These are phyloP conservation scores for Diaprepes abbreviatus DNA, from an alignment of 2,888 invertebrate species.

Conservation along the genomic window DNA sequence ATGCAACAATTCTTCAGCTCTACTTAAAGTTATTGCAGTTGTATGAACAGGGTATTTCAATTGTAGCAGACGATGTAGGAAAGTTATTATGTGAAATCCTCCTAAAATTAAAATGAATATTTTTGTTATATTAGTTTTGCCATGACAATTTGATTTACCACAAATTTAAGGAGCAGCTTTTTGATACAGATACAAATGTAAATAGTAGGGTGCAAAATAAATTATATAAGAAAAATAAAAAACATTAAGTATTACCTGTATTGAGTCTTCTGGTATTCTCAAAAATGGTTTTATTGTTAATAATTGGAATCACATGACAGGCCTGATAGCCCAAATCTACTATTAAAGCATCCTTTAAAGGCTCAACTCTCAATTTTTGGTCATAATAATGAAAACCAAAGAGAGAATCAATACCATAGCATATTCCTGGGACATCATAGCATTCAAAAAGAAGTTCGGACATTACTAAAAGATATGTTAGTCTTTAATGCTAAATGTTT, in stretches of 20 bases:
- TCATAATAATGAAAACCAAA: conserved; percentile 78
- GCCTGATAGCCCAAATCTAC: conserved; percentile 90
- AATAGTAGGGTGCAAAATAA: too few species aligned
- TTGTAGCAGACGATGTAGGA: conserved; percentile 89
- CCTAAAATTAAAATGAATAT: conserved; percentile 69
- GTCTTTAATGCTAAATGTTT: too few species aligned
- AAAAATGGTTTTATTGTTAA: conserved; percentile 78
- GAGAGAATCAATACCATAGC: conserved; percentile 89
- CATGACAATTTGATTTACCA: too few species aligned
- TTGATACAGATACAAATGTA: too few species aligned
- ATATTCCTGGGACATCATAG: conserved; percentile 87
- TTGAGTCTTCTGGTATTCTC: conserved; percentile 85
- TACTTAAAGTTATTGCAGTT: conserved; percentile 86
- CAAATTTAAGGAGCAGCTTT: too few species aligned
- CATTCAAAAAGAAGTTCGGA: conserved; percentile 94
- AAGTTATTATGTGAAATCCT: conserved; percentile 87
- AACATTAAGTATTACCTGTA: conserved; percentile 69
- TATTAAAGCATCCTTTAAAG: conserved; percentile 78
- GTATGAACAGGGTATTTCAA: conserved; percentile 94
- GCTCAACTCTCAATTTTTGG: conserved; percentile 62
- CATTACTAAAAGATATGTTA: conserved; percentile 87
- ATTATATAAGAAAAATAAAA: too few species aligned
- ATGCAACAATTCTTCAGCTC: conserved; percentile 89
- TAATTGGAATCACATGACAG: conserved; percentile 88
- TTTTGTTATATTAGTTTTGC: too few species aligned